Evolutionary conservation across 2,888 invertebrate genomes (phyloP), one percentile per base, ranked within the genome.

Genomic region (Callimorpha dominula): DNA sequence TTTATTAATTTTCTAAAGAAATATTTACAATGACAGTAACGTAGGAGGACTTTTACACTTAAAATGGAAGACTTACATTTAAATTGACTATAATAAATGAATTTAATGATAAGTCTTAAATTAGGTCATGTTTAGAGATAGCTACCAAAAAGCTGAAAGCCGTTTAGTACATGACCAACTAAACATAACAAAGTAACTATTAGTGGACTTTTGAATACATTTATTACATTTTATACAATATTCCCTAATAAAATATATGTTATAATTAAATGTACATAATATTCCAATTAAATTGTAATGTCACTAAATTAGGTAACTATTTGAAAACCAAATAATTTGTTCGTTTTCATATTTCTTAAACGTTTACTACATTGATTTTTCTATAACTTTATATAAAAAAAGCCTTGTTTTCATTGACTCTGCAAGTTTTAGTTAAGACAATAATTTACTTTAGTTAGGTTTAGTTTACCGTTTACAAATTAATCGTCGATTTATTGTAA

Each of bases 51-150:
- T 75, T 71, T 60, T 74, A 65, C 54, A 72, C 57, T 72, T 75
- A 75, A 68, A 68, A 81, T 89, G 89, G 90, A 92, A 92, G 89
- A 91, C 92, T 91, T 93, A 92, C 72, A 85, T 72, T 73, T 81
- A 90, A 87, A 90, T 90, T 93, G 92, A 93, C 93, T 93, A 90
- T 85, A 88, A 86, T 85, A 86, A 82, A 83, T 83, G 81, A 82
- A 81, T 79, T 82, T 71, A 72, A 81, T 77, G 74, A 82, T 86
- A 87, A 85, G 85, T 87, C 87, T 88, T 87, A 89, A 73, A 80
- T 78, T 87, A 87, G 88, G 90, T 89, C 90, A 90, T 88, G 88
- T 89, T 87, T 81, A 77, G 85, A 87, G 86, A 88, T 87, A 89
- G 88, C 88, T 89, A 89, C 86, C 86, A 75, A 86, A 85, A 81